Percentiles rank a stretch among this genome's conserved stretches.
These are phyloP conservation scores for Thereuonema tuberculata DNA, from an alignment of 1,140 invertebrate species.

Conservation along the genomic window DNA sequence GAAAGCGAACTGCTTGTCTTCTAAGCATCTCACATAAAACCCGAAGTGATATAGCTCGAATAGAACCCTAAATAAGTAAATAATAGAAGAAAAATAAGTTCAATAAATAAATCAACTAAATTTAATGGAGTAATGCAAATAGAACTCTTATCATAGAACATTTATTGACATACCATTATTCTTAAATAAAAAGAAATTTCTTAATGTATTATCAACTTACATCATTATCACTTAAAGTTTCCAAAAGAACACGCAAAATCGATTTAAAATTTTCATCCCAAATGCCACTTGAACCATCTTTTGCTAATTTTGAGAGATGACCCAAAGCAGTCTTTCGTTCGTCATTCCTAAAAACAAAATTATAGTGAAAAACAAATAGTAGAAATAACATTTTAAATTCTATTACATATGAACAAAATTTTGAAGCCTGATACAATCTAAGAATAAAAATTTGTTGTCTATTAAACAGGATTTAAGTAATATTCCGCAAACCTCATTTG, in stretches of 20 bases:
- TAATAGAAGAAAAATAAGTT: not conserved
- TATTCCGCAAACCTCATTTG: no score
- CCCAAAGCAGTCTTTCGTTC: slow-evolving; percentile 34
- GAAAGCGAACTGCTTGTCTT: slow-evolving; percentile 58
- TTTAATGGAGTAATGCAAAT: not conserved
- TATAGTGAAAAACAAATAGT: no score
- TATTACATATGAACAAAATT: no score
- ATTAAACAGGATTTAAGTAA: no score
- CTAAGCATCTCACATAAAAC: slow-evolving; percentile 67
- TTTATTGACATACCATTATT: no score
- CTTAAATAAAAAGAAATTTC: no score
- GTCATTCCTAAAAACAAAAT: slow-evolving; percentile 29
- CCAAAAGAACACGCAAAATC: slow-evolving; percentile 54
- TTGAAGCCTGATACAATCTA: no score
- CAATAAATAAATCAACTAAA: not conserved
- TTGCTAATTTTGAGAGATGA: slow-evolving; percentile 32
- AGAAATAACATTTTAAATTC: no score
- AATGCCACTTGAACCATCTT: slow-evolving; percentile 33
- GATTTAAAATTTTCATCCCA: slow-evolving; percentile 45
- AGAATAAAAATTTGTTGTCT: no score
- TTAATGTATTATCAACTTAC: no score
- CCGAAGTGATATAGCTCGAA: slow-evolving; percentile 49
- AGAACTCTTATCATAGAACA: slow-evolving; percentile 16
- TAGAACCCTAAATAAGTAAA: slow-evolving; percentile 26
- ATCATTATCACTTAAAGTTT: slow-evolving; percentile 50